A percentile compares a stretch with the other conserved stretches of the same genome.
Evolutionary conservation across 2,888 invertebrate genomes (phyloP).

Genomic region (Scrobipalpa atriplicella): DNA sequence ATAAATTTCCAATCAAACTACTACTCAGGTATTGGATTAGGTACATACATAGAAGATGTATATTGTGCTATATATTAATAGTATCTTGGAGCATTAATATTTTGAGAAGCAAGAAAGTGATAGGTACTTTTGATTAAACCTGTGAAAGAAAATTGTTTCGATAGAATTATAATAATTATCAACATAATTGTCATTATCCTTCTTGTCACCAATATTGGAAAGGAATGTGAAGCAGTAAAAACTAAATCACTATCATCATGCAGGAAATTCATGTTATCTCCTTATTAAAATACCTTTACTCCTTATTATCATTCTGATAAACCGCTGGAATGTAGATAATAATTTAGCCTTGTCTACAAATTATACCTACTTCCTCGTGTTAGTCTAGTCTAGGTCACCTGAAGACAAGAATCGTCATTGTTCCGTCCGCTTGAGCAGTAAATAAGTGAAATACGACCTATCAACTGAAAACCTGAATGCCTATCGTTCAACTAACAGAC

Average conservation of each 20-base stretch:
- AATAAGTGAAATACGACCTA: background rate
- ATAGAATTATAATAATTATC: no score
- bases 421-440: background rate
- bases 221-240: background rate
- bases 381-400: slow-evolving; percentile 15
- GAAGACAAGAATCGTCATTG: background rate
- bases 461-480: background rate
- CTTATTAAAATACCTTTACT: slow-evolving; percentile 7
- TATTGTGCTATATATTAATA: no score
- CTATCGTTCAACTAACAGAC: background rate
- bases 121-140: no score
- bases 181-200: no score
- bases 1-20: no score
- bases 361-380: background rate
- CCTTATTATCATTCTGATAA: background rate
- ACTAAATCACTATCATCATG: background rate
- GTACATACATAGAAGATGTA: no score
- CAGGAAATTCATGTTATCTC: background rate
- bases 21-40: no score
- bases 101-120: no score
- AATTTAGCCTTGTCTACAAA: background rate
- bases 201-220: background rate
- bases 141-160: no score
- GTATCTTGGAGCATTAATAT: no score
- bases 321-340: background rate